A percentile compares a stretch with the other conserved stretches of the same genome.
phyloP scores from a whole-genome alignment of 2,797 vertebrate species.

The Galaxias olidus region DNA sequence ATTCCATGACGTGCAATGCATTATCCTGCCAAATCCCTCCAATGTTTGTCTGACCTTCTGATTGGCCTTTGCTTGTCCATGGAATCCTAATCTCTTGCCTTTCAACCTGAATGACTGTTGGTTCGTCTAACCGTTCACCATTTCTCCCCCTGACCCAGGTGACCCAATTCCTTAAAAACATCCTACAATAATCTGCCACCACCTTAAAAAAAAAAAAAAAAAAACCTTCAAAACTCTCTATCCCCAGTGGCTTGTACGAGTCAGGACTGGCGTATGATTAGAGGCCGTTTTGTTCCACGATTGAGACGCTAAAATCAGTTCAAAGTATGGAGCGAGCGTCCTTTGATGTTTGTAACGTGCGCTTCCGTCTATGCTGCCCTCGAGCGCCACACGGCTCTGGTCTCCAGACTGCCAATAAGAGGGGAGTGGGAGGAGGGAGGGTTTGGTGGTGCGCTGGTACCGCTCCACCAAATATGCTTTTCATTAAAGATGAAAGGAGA shows the following conservation, averaged over 20 bases:
- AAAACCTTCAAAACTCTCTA: conserved; percentile 44
- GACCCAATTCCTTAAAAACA: conserved; percentile 53
- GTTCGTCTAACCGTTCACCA: not conserved
- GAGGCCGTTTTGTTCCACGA: conserved; percentile 34
- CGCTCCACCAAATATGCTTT: conserved; percentile 56
- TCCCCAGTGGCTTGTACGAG: not conserved
- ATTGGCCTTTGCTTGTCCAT: too few species aligned
- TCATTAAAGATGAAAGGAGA: conserved; percentile 70
- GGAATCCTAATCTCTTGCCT: too few species aligned
- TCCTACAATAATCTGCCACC: conserved; percentile 33
- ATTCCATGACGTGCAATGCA: too few species aligned
- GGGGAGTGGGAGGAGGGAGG: conserved; percentile 52
- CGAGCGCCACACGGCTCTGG: conserved; percentile 21
- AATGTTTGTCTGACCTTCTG: too few species aligned
- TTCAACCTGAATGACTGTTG: not conserved
- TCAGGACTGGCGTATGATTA: not conserved
- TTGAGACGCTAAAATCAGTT: conserved; percentile 52
- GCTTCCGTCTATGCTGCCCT: conserved; percentile 52
- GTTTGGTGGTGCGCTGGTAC: conserved; percentile 32
- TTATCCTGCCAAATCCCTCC: too few species aligned
- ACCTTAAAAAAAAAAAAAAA: conserved; percentile 9
- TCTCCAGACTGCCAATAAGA: conserved; percentile 51
- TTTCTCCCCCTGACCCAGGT: conserved; percentile 12
- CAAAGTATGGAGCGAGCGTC: conserved; percentile 52
- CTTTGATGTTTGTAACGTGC: conserved; percentile 67